A percentile compares a stretch with the other conserved stretches of the same genome.
Conservation (phyloP, 2,797 vertebrate species). For the Myiothlypis chrysogaster region DNA sequence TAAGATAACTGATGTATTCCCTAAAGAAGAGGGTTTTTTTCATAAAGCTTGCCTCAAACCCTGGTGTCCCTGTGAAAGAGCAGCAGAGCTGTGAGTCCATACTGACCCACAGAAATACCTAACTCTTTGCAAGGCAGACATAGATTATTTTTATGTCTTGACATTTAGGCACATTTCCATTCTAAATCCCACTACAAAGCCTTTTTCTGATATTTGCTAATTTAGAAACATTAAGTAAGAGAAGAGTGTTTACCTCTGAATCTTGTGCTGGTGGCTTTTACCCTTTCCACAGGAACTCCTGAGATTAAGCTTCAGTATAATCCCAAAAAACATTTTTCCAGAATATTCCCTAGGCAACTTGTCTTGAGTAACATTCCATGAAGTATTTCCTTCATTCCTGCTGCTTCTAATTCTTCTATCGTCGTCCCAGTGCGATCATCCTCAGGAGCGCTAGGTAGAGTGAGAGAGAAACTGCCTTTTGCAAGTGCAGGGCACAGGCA, state of each 20-base stretch:
- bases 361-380: background rate
- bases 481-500: constrained; percentile 1
- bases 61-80: background rate
- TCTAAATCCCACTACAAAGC: background rate
- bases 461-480: constrained; percentile 54
- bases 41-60: background rate
- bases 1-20: background rate
- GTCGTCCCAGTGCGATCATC: background rate
- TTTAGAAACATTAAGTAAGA: background rate
- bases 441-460: background rate
- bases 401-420: background rate
- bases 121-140: background rate
- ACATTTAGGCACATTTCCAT: background rate
- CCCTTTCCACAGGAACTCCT: background rate
- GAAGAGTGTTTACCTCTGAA: constrained; percentile 62
- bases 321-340: background rate
- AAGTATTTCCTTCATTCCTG: constrained; percentile 48
- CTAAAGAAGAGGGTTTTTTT: background rate
- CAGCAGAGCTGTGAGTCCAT: background rate
- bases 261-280: constrained; percentile 1
- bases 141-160: background rate
- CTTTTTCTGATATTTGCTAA: background rate
- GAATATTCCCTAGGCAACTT: background rate
- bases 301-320: constrained; percentile 20
- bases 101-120: background rate